Evolutionary conservation across 2,888 invertebrate species (phyloP), one percentile per base, ranked within the genome.

Genomic region (Amblyjoppa fuscipennis): DNA sequence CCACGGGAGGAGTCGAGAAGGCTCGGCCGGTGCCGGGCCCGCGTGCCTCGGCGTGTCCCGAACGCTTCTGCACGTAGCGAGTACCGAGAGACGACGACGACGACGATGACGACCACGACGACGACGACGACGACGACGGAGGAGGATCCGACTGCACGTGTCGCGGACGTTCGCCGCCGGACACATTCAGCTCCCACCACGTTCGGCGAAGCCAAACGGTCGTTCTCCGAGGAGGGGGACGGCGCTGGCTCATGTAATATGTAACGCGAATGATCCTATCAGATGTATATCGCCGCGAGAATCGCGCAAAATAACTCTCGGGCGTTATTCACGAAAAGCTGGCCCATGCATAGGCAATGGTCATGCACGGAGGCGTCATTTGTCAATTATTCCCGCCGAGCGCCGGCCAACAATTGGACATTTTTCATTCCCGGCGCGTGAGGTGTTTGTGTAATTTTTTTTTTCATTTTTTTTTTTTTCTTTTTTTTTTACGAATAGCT

Each of bases 1-100:
- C 90, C 90, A 91, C 90, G 91, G 90, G 68, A 51, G 53, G 59
- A 69, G 41, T 45, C 70, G 53, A 73, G 56, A 49, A 68, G 28
- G 49, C 61, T 11, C 13, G 1, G 53, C 31, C 13, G 13, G 45
- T 66, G 53, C 76, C 69, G 69, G 51, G 61, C 20, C 83, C 81
- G 85, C 85, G 85, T 86, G 85, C 85, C 85, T 83, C 77, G 66
- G 85, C 85, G 85, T 83, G 77, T 86, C 81, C 45, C 76, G 83
- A 73, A 86, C 85, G 80, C 49, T 85, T 85, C 82, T 83, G 85
- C 85, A 86, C 85, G 85, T 86, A 86, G 73, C 51, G 16, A 61
- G 61, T 59, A 34, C 49, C 49, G 28, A 83, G 77, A 13, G 56
- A 64, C 25, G 20, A 76, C 81, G 81, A 71, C 9, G 61, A 16